Evolutionary conservation across 2,888 invertebrate genomes (phyloP).

Genomic region (Yponomeuta evonymella): DNA sequence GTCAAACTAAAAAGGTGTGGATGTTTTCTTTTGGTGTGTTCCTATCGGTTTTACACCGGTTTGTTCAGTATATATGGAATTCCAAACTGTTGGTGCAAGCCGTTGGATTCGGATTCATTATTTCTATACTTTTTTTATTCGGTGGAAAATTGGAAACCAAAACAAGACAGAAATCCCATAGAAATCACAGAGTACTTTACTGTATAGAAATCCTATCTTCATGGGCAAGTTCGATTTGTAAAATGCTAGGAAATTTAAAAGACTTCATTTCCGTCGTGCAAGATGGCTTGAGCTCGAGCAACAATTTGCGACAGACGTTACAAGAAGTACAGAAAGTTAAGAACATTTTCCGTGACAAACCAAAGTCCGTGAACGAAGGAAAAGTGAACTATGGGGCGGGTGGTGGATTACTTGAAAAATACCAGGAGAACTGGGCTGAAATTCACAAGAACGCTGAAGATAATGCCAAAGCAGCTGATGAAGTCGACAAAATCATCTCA

Average conservation of each 20-base stretch:
- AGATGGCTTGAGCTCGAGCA: constrained; percentile 60
- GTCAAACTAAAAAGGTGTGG: not conserved
- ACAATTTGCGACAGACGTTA: constrained; percentile 57
- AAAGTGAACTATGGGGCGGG: constrained; percentile 78
- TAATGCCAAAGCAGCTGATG: constrained; percentile 79
- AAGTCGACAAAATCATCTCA: constrained; percentile 60
- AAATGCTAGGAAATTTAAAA: constrained; percentile 67
- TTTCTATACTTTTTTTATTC: too few species aligned
- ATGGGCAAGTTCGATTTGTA: not conserved
- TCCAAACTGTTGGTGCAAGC: not conserved
- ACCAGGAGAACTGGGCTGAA: constrained; percentile 83
- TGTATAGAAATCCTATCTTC: too few species aligned
- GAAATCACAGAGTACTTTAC: too few species aligned
- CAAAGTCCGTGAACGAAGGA: constrained; percentile 45
- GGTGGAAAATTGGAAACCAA: too few species aligned
- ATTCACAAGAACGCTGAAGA: constrained; percentile 81
- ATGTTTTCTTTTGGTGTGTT: not conserved
- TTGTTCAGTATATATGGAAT: not conserved
- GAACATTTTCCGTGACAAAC: constrained; percentile 62
- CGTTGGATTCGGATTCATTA: too few species aligned
- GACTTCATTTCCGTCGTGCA: constrained; percentile 68
- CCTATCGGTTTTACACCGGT: not conserved
- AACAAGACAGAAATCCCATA: too few species aligned
- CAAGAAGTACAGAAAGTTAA: constrained; percentile 66
- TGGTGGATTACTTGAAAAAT: constrained; percentile 80